Percentiles rank a stretch among this genome's conserved stretches.
Evolutionary conservation across 2,113 vertebrate genomes (phyloP).

Genomic region (Tragelaphus imberbis): DNA sequence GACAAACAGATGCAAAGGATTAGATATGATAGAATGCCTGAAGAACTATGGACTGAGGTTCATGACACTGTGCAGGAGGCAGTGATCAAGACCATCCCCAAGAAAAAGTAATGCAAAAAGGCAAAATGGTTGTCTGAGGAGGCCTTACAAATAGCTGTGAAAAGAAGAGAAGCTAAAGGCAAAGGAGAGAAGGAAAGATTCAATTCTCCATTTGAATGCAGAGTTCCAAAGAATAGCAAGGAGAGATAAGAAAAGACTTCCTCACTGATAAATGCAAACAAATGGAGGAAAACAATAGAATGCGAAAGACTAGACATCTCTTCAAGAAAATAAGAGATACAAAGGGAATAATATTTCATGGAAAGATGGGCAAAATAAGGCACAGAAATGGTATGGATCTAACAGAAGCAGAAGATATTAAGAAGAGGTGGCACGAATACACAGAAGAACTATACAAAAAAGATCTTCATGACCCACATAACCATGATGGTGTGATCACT

Average conservation of each 20-base stretch:
- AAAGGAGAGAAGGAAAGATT: neutral
- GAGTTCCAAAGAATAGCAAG: neutral
- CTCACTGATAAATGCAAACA: neutral
- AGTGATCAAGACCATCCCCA: neutral
- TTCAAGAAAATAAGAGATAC: neutral
- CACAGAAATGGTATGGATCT: neutral
- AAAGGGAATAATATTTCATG: neutral
- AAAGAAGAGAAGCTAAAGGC: neutral
- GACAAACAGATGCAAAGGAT: neutral
- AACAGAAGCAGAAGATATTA: neutral
- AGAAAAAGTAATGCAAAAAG: neutral
- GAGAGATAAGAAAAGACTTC: neutral
- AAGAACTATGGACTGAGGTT: neutral
- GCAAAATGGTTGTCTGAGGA: neutral
- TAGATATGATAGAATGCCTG: neutral
- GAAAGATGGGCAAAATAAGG: neutral
- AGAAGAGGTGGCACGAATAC: neutral
- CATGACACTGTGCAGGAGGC: neutral
- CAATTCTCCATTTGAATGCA: neutral
- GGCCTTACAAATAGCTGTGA: neutral
- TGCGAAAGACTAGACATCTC: neutral
- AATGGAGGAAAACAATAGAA: neutral
- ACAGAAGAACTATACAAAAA: neutral
- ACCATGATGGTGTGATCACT: neutral
- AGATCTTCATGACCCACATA: neutral